Evolutionary conservation across 1,140 invertebrate species (phyloP).

Genomic region (Drosophila kurseongensis): DNA sequence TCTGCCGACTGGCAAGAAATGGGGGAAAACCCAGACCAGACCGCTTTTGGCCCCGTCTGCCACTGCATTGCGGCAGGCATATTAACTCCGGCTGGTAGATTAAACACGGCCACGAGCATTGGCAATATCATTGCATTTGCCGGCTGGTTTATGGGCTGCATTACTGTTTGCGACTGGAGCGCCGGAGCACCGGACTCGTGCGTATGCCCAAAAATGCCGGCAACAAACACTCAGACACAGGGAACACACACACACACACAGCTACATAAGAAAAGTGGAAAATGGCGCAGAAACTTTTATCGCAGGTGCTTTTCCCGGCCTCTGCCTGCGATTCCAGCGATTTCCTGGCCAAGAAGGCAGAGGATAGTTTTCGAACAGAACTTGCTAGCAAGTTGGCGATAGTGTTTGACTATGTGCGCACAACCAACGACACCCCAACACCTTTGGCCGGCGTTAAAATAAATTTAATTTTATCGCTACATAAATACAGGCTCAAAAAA

Average conservation of each 20-base stretch:
- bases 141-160: constrained; percentile 66
- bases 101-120: constrained; percentile 51
- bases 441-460: constrained; percentile 73
- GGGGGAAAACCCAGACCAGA: background rate
- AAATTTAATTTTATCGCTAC: constrained; percentile 83
- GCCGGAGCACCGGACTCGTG: constrained; percentile 34
- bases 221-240: constrained; percentile 20
- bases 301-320: constrained; percentile 67
- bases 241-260: constrained; percentile 5
- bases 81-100: constrained; percentile 57
- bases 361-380: constrained; percentile 60
- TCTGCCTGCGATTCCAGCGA: constrained; percentile 50
- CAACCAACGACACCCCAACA: constrained; percentile 1
- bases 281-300: constrained; percentile 81
- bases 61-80: constrained; percentile 54
- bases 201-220: constrained; percentile 37
- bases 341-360: constrained; percentile 54
- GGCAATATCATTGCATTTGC: constrained; percentile 65
- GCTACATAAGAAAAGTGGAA: constrained; percentile 62
- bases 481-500: constrained; percentile 61
- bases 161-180: constrained; percentile 26
- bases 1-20: constrained; percentile 43
- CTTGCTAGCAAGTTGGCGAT: constrained; percentile 73
- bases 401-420: constrained; percentile 78
- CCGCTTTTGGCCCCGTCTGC: constrained; percentile 16